These are phyloP conservation scores for Drosophila persimilis DNA, from an alignment of 1,140 invertebrate genomes.

Conservation along the genomic window DNA sequence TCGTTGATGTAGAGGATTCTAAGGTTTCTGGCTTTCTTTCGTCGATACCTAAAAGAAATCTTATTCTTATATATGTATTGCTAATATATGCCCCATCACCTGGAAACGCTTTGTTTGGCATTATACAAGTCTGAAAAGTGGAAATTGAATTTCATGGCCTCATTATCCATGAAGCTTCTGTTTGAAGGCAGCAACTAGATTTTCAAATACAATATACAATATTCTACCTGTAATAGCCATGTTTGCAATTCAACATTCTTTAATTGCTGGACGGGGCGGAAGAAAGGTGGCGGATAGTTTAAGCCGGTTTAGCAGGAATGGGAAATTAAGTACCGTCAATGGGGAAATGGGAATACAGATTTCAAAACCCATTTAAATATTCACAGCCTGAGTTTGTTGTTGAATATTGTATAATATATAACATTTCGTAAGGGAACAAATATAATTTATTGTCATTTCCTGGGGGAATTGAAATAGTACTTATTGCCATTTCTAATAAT, in stretches of 20 bases:
- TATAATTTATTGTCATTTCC: constrained; percentile 1
- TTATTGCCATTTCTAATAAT: too few relatives aligned
- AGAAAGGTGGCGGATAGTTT: constrained; percentile 2
- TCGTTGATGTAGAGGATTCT: too few relatives aligned
- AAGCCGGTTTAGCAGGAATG: constrained; percentile 20
- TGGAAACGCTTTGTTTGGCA: too few relatives aligned
- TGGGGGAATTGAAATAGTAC: too few relatives aligned
- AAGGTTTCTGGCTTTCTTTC: background rate
- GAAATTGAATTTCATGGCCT: too few relatives aligned
- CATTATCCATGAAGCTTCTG: too few relatives aligned
- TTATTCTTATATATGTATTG: too few relatives aligned
- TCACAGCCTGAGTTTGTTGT: background rate
- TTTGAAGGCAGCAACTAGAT: too few relatives aligned
- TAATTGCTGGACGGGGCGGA: background rate
- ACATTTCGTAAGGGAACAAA: background rate
- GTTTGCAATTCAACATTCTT: constrained; percentile 11
- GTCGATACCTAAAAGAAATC: too few relatives aligned
- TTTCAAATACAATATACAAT: too few relatives aligned
- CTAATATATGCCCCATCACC: too few relatives aligned
- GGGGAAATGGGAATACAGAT: constrained; percentile 11
- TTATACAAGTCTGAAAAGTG: too few relatives aligned
- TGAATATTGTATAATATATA: background rate
- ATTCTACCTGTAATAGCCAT: background rate
- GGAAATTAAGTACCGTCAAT: constrained; percentile 4
- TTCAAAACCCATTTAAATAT: constrained; percentile 3